Evolutionary conservation across 1,140 invertebrate species (phyloP).

Genomic region (Adoxophyes honmai): DNA sequence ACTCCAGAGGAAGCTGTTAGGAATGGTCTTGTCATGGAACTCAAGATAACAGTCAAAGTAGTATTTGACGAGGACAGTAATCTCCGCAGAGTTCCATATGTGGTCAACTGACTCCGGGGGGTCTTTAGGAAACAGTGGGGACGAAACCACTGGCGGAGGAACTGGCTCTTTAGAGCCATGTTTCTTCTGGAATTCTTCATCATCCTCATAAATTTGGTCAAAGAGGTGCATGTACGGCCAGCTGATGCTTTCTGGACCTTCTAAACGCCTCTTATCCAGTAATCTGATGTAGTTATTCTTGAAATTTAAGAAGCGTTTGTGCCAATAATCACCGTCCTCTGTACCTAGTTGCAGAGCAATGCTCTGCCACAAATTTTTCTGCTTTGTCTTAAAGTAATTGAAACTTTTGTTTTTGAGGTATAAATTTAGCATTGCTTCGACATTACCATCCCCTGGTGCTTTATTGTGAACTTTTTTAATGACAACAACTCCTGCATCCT

Average conservation of each 20-base stretch:
- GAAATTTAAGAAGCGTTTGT: conserved; percentile 62
- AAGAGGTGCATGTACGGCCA: conserved; percentile 63
- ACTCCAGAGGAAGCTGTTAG: conserved; percentile 58
- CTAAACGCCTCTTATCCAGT: conserved; percentile 42
- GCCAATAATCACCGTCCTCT: conserved; percentile 59
- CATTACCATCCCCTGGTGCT: conserved; percentile 37
- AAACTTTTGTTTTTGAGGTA: conserved; percentile 52
- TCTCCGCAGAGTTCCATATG: conserved; percentile 46
- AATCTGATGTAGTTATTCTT: conserved; percentile 65
- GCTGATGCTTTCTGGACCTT: conserved; percentile 36
- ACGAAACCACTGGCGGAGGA: not conserved
- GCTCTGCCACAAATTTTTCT: conserved; percentile 48
- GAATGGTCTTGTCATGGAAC: conserved; percentile 59
- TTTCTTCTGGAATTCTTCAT: conserved; percentile 54
- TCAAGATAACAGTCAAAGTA: conserved; percentile 64
- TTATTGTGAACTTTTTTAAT: conserved; percentile 36
- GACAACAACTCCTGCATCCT: conserved; percentile 32
- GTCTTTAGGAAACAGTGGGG: not conserved
- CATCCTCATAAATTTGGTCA: conserved; percentile 59
- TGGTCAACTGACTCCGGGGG: conserved; percentile 15
- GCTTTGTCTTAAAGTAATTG: conserved; percentile 35
- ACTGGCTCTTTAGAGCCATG: conserved; percentile 17
- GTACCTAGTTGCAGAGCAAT: conserved; percentile 55
- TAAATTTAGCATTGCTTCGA: conserved; percentile 53
- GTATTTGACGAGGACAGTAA: conserved; percentile 57